phyloP scores from a whole-genome alignment of 1,140 invertebrate species.

The Aphidius ervi region DNA sequence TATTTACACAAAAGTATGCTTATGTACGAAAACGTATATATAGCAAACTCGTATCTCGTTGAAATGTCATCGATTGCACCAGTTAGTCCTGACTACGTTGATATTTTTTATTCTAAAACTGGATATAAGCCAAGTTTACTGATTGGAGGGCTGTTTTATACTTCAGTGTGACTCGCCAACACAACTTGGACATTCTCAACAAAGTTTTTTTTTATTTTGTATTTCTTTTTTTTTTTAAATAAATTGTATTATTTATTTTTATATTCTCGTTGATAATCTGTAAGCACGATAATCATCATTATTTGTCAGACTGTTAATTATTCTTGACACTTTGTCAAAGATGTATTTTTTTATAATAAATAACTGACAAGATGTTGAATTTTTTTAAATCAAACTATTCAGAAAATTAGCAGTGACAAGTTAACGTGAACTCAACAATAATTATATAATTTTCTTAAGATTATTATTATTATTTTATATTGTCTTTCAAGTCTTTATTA shows the following conservation, averaged over 20 bases:
- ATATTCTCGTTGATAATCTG: slow-evolving; percentile 9
- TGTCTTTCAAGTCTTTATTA: no score
- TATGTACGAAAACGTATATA: no score
- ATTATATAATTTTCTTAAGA: no score
- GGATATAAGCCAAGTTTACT: slow-evolving; percentile 26
- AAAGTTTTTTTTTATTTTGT: slow-evolving; percentile 18
- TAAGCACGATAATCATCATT: slow-evolving; percentile 24
- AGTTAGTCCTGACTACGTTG: background rate
- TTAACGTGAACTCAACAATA: no score
- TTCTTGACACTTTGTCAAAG: background rate
- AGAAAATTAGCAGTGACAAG: no score
- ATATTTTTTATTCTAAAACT: slow-evolving; percentile 11
- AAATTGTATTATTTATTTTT: background rate
- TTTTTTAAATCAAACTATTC: no score
- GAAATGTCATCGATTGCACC: slow-evolving; percentile 12
- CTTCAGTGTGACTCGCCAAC: slow-evolving; percentile 16
- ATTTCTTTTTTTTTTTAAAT: slow-evolving; percentile 3
- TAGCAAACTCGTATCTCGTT: background rate
- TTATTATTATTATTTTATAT: no score
- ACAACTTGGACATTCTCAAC: slow-evolving; percentile 23
- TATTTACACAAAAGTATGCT: no score
- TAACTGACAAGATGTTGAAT: no score
- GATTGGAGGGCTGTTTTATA: slow-evolving; percentile 20
- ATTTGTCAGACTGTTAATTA: slow-evolving; percentile 20
- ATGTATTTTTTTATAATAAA: no score